A percentile compares a stretch with the other conserved stretches of the same genome.
These are phyloP conservation scores for Drosophila borborema DNA, from an alignment of 2,888 invertebrate species.

Conservation along the genomic window DNA sequence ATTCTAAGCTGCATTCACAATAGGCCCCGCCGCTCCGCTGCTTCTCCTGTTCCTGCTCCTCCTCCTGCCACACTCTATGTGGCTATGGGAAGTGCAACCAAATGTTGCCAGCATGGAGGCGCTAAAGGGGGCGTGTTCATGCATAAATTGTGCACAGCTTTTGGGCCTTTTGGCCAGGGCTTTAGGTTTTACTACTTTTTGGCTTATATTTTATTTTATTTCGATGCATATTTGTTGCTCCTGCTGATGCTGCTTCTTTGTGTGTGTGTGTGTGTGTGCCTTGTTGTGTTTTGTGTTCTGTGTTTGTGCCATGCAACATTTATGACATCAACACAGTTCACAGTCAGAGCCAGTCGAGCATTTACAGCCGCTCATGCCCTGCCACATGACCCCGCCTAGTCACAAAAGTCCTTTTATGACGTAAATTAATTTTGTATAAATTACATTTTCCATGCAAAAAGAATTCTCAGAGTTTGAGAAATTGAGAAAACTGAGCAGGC, in stretches of 20 bases:
- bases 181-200: conserved; percentile 75
- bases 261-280: conserved; percentile 13
- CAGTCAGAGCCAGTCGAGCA: conserved; percentile 9
- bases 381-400: neutral
- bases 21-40: conserved; percentile 30
- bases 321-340: conserved; percentile 68
- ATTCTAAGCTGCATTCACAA: conserved; percentile 80
- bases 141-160: conserved; percentile 79
- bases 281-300: conserved; percentile 23
- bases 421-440: conserved; percentile 77
- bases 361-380: neutral
- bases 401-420: conserved; percentile 63
- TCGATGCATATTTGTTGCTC: conserved; percentile 64
- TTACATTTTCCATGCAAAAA: conserved; percentile 64
- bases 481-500: conserved; percentile 23
- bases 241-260: neutral
- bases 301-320: conserved; percentile 67
- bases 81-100: conserved; percentile 61
- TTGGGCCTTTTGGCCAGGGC: conserved; percentile 69
- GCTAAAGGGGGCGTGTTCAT: conserved; percentile 57
- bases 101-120: conserved; percentile 51
- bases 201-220: conserved; percentile 78
- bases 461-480: conserved; percentile 23
- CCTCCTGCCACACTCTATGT: neutral
- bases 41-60: neutral